These are phyloP conservation scores for Sanderia malayensis DNA, from an alignment of 30 jellyfish, hydroid and myxozoan genomes.

Conservation along the genomic window DNA sequence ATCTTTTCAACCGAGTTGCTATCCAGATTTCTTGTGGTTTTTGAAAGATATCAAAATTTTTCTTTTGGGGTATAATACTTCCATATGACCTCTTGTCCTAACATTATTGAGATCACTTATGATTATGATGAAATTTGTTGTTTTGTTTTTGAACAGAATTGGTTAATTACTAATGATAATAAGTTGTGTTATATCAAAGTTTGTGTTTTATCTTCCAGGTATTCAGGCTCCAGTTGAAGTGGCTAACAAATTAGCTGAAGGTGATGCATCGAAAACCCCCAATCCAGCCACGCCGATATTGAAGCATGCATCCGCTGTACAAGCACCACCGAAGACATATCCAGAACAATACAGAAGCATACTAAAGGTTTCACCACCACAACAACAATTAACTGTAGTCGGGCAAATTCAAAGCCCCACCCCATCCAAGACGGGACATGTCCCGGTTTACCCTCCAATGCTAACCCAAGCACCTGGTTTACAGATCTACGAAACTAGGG, in stretches of 20 bases:
- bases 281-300: slow-evolving; percentile 24
- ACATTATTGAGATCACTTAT: too few species aligned
- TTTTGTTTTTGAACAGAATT: too few species aligned
- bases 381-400: slow-evolving; percentile 62
- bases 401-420: slow-evolving; percentile 50
- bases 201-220: slow-evolving; percentile 52
- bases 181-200: too few species aligned
- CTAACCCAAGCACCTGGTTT: slow-evolving; percentile 89
- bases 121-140: too few species aligned
- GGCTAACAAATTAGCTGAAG: slow-evolving; percentile 67
- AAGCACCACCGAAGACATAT: slow-evolving; percentile 50
- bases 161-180: too few species aligned
- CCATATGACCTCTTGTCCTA: too few species aligned
- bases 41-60: too few species aligned
- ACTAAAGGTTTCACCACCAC: slow-evolving; percentile 64
- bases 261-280: slow-evolving; percentile 37
- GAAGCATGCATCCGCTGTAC: slow-evolving; percentile 48
- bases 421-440: slow-evolving; percentile 49
- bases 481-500: slow-evolving; percentile 51
- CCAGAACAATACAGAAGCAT: slow-evolving; percentile 67
- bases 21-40: too few species aligned
- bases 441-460: slow-evolving; percentile 93
- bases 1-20: too few species aligned
- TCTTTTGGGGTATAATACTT: too few species aligned
- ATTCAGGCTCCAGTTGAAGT: slow-evolving; percentile 95